Evolutionary conservation across 2,113 vertebrate species (phyloP), one percentile per base, ranked within the genome.

Genomic region (Apteryx mantelli): DNA sequence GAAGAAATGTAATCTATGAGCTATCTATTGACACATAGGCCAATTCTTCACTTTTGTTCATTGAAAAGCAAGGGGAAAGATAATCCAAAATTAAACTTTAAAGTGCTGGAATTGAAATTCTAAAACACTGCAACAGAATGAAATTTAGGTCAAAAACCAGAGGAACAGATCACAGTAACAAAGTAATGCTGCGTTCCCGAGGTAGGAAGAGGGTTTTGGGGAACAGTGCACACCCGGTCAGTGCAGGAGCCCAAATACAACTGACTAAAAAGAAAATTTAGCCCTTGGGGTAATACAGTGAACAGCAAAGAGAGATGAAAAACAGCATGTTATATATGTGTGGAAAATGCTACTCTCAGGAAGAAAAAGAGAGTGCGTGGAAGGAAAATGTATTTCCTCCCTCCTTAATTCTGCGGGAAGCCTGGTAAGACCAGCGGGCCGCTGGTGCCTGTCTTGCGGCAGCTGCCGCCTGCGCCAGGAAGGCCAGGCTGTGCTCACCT

Each of bases 311-410:
- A 12, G 40, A 11, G 34, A 53, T 3, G 25, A 66, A 11, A 0
- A 75, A 15, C 40, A 48, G 20, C 5, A 0, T 22, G 22, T 4
- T 82, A 4, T 64, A 25, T 13, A 21, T 5, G 6, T 25, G 19
- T 53, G 64, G 40, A 46, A 61, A 86, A 52, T 30, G 10, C 53
- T 7, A 3, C 10, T 34, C 26, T 3, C 30, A 32, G 56, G 48
- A 85, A 66, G 34, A 46, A 28, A 7, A 55, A 53, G 38, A 48
- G 5, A 21, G 7, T 53, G 30, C 5, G 0, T 8, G 15, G 46
- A 75, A 60, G 28, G 56, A 60, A 40, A 11, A 19, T 0, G 0
- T 3, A 2, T 60, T 73, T 55, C 15, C 32, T 61, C 32, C 21
- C 70, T 46, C 20, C 34, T 1, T 9, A 8, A 20, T 7, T 79